Base-by-base conservation (phyloP, 2,113 vertebrate species). In the Bostrychus sinensis region DNA sequence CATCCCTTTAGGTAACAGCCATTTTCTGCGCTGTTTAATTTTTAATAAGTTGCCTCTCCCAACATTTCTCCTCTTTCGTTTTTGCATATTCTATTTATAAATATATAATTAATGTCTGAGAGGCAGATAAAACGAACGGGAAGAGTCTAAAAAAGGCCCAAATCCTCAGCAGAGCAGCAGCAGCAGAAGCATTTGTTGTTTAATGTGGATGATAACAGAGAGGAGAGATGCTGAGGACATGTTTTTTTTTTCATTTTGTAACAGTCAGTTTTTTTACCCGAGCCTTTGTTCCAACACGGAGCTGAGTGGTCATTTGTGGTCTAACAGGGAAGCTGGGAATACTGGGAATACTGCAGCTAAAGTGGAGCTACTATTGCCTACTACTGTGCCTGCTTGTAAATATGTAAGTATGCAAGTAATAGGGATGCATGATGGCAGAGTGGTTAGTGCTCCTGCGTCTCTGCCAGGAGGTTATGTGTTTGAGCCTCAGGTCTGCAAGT, bases 21-120 rank as follows among this genome's bases (percentile, higher is more conserved):
- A 87, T 91, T 85, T 92, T 92, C 89, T 91, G 91, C 91, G 90
- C 92, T 90, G 91, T 92, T 93, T 91, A 91, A 92, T 91, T 91
- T 93, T 93, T 92, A 92, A 93, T 92, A 90, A 92, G 75, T 88
- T 89, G 87, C 87, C 86, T 90, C 83, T 80, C 63, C 63, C 81
- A 85, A 88, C 86, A 89, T 86, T 89, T 86, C 82, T 81, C 82
- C 23, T n/a, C n/a, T 71, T 79, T 83, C 82, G 77, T 91, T 90
- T 92, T 84, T 91, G 86, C 91, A 92, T 92, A 91, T 90, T 92
- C 88, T 88, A 89, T 87, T 90, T 90, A 91, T 88, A 90, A 89
- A 92, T 91, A 90, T 91, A 92, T 91, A 91, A 93, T 92, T 89
- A 88, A 90, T 90, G 81, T 91, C 83, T 88, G 82, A 89, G 79